Base-by-base conservation (phyloP, 2,797 vertebrate genomes). In the Myiothlypis coronata region DNA sequence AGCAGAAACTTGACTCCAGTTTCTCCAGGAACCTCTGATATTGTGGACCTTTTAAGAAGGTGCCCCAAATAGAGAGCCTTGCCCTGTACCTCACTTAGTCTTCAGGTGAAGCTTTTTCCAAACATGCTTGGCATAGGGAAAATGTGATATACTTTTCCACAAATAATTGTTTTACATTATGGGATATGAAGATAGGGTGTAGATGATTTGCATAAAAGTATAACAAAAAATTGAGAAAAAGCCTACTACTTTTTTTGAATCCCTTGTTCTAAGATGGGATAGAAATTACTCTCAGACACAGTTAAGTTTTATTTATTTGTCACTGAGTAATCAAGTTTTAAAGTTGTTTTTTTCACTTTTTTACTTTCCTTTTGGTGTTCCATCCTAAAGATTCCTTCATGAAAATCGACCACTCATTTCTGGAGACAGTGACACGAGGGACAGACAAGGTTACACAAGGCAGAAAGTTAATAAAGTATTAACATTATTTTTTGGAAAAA, bases 351-450 rank as follows among this genome's bases (percentile, higher is more conserved):
- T 49, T 16, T 20, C 6, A 4, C 2, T 47, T n/a, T 60, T 11
- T 67, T 11, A 4, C 5, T 52, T 80, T 44, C 8, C 4, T 70
- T n/a, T 32, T 0, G 0, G 11, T 63, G 10, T 77, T 72, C 12
- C 20, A 8, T 57, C 17, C 17, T 34, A 57, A 60, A 18, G 77
- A 61, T 43, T 69, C 13, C n/a, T 61, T 78, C 2, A 10, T 56
- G 56, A 47, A 78, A 86, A 70, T 75, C 7, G 70, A 6, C 14
- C 8, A 8, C 37, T 46, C 9, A 27, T 70, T 87, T 87, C 44
- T 79, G 71, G 44, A 49, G 68, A 6, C 8, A 17, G 32, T 32
- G 37, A 11, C 67, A 21, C 7, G 30, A 71, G 32, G 32, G 24
- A 34, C 28, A 34, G n/a, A 11, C 6, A 9, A 28, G 15, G 26